Base-by-base conservation (phyloP, 2,888 invertebrate species). In the Drosophila tripunctata region DNA sequence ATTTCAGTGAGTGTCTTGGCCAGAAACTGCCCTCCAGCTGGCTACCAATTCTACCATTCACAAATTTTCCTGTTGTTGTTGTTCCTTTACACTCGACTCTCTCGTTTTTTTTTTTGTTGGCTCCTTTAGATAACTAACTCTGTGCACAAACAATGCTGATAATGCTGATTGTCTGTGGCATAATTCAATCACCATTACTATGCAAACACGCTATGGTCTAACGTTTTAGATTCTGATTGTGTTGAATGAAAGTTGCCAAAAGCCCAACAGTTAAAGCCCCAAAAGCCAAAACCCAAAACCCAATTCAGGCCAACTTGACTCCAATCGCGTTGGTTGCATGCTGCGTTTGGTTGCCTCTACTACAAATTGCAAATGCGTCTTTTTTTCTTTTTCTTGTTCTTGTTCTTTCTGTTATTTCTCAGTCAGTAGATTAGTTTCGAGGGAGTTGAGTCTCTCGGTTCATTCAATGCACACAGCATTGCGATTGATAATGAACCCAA, bases 141-240 rank as follows among this genome's bases (percentile, higher is more conserved):
- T 41, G 50, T 63, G 85, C 67, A 80, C 84, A 81, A 81, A 81
- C 81, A 84, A 75, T 81, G 81, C 84, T 82, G 86, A 81, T 84
- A 84, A 81, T 79, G 81, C 81, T 85, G 85, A 83, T 83, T 85
- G 79, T 81, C 72, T 81, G 67, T 60, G 65, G 71, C 85, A 85
- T 85, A 82, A 87, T 85, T 87, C 85, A 85, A 85, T 83, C 87
- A 78, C 80, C 72, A 82, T 87, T 85, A 65, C 85, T 78, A 87
- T 85, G 84, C 87, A 87, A 85, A 85, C 87, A 69, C 65, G 60
- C 65, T 73, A 72, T 75, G 64, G 63, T 51, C 74, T 72, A 69
- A 69, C 84, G 65, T 73, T 80, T 80, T 63, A 70, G 84, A 81
- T 76, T 84, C 65, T 67, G 82, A 65, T 74, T 79, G 76, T 72